phyloP scores from a whole-genome alignment of 2,797 vertebrate species.

The Chloroceryle amazona region DNA sequence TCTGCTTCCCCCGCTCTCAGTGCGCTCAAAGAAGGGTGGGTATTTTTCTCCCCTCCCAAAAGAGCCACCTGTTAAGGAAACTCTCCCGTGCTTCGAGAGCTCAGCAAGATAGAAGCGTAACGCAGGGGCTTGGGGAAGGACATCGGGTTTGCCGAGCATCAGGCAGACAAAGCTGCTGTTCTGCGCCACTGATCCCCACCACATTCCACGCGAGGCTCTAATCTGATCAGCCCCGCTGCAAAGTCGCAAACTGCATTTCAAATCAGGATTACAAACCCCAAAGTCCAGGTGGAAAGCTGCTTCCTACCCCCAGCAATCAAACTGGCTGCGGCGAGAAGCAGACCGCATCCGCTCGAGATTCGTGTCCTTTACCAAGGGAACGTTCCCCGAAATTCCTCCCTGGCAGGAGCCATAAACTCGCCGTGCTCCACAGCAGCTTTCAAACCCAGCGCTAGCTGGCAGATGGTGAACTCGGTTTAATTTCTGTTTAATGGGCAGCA shows the following conservation, averaged over 20 bases:
- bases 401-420: background rate
- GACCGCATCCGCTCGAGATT: background rate
- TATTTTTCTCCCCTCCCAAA: too few relatives aligned
- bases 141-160: rapidly evolving
- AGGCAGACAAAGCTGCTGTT: background rate
- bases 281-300: constrained; percentile 14
- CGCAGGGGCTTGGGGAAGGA: background rate
- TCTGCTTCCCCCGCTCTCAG: background rate
- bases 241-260: background rate
- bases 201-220: background rate
- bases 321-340: background rate
- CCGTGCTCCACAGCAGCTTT: background rate
- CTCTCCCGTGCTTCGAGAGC: background rate
- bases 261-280: constrained; percentile 9
- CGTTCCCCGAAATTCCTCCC: background rate
- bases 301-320: background rate
- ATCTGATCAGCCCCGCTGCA: constrained; percentile 45
- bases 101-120: background rate
- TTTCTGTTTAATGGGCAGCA: background rate
- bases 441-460: background rate
- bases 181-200: background rate
- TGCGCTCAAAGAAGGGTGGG: rapidly evolving
- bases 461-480: background rate
- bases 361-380: background rate
- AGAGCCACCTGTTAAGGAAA: background rate